Percentiles rank a stretch among this genome's conserved stretches.
Conservation (phyloP, 2,888 invertebrate genomes). For the Crepidodera aurea region DNA sequence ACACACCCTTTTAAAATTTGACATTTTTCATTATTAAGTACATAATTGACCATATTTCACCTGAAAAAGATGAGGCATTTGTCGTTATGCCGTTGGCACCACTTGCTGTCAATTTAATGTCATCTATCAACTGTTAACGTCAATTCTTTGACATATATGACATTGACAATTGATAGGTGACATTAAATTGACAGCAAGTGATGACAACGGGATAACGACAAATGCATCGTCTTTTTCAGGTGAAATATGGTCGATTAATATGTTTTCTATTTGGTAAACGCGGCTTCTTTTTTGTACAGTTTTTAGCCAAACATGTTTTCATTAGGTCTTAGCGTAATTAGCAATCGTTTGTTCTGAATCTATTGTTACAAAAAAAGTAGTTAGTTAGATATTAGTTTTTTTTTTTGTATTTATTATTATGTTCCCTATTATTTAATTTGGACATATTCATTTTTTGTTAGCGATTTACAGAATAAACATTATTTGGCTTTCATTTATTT, state of each 20-base stretch:
- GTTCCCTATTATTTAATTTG: background rate
- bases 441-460: constrained; percentile 5
- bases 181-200: too few species aligned
- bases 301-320: background rate
- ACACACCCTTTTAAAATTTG: too few species aligned
- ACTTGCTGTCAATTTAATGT: too few species aligned
- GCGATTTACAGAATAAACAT: constrained; percentile 13
- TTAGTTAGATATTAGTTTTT: background rate
- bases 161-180: too few species aligned
- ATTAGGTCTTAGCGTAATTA: background rate
- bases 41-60: too few species aligned
- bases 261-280: background rate
- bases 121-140: too few species aligned
- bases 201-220: too few species aligned
- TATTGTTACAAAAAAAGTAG: constrained; percentile 4
- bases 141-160: too few species aligned
- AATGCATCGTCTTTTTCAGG: background rate
- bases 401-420: constrained; percentile 11
- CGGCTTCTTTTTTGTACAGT: background rate
- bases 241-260: background rate
- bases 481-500: constrained; percentile 8
- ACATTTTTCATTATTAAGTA: too few species aligned
- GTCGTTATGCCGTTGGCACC: too few species aligned
- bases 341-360: constrained; percentile 2
- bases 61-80: too few species aligned